Evolutionary conservation across 2,888 invertebrate species (phyloP), one percentile per base, ranked within the genome.

Genomic region (Nomada lathburiana): DNA sequence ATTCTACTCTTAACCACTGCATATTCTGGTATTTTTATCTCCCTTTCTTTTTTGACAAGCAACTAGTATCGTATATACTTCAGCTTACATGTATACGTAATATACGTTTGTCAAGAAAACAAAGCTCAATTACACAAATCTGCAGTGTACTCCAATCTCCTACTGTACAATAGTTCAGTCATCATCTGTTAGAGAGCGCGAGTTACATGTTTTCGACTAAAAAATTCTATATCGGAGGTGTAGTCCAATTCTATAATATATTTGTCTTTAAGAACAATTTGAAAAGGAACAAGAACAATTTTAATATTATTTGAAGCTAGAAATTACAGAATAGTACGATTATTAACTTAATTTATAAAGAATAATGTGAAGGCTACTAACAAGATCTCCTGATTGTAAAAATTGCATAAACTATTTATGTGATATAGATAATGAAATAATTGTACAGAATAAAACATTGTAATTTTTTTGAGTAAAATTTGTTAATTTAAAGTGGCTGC

Each of bases 81-180:
- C 23, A 67, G 44, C 52, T 62, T 72, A 44, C 60, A 16, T 70
- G 53, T 62, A 36, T 36, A 60, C 52, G 23, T 73, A 36, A 67
- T 70, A 63, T 53, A 42, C 63, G 52, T 50, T 79, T 47, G 65
- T 73, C 67, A 67, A 13, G 62, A 78, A 82, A 84, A 82, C 75
- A 82, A 79, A 73, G 69, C 69, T 82, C 44, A 52, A 68, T 71
- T 73, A 68, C 47, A 59, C 64, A 63, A 76, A 79, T 82, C 75
- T 69, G 47, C 77, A 72, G 52, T 60, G 69, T 44, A 65, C 69
- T 57, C 18, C 63, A 50, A 71, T 69, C 50, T 63, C 64, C 42
- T 60, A n/a, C 26, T 26, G 7, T 20, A 23, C 7, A 2, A 20
- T 73, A 62, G 82, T 83, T 83, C 62, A 10, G 10, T 16, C 16